phyloP scores from a whole-genome alignment of 1,140 invertebrate species.

The Xylocopa sonorina region DNA sequence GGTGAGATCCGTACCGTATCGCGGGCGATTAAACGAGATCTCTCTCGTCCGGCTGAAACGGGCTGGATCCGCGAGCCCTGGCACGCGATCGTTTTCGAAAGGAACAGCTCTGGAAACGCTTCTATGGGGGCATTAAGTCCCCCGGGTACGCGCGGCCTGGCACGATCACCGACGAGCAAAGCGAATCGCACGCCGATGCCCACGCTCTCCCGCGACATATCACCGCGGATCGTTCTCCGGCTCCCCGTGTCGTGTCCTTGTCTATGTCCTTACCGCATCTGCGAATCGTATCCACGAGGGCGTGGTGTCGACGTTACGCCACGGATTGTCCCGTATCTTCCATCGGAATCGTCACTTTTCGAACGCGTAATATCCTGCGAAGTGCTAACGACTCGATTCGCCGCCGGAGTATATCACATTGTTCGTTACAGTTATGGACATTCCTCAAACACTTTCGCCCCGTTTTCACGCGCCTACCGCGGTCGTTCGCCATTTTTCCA shows the following conservation, averaged over 20 bases:
- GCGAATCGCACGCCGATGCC: constrained; percentile 57
- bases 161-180: constrained; percentile 51
- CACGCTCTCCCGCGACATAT: constrained; percentile 55
- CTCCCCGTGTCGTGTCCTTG: constrained; percentile 52
- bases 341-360: constrained; percentile 30
- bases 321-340: constrained; percentile 45
- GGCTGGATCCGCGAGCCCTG: constrained; percentile 50
- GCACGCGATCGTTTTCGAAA: constrained; percentile 66
- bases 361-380: constrained; percentile 25
- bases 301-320: constrained; percentile 45
- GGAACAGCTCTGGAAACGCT: constrained; percentile 38
- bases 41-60: constrained; percentile 40
- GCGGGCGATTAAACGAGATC: constrained; percentile 56
- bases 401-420: constrained; percentile 26
- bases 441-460: background rate
- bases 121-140: constrained; percentile 52
- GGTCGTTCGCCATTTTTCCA: background rate
- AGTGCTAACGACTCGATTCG: constrained; percentile 19
- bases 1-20: constrained; percentile 43
- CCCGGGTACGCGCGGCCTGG: constrained; percentile 10
- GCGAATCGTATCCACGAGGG: constrained; percentile 34
- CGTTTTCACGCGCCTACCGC: background rate
- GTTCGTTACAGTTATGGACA: constrained; percentile 36
- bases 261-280: constrained; percentile 44
- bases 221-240: constrained; percentile 26